Evolutionary conservation across 1,140 invertebrate species (phyloP), one percentile per base, ranked within the genome.

Genomic region (Dreissena polymorpha): DNA sequence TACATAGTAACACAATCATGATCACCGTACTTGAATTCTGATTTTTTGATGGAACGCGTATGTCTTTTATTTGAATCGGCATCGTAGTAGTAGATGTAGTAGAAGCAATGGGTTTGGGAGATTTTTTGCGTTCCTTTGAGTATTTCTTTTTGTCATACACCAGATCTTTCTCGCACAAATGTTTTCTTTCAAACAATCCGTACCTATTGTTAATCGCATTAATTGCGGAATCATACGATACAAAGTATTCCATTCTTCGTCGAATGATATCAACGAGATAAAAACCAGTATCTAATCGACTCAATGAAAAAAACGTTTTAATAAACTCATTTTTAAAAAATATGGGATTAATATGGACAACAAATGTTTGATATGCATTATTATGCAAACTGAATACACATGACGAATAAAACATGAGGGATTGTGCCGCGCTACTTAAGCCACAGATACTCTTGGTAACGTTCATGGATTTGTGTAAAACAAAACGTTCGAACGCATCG

Each of bases 251-350:
- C 67, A 69, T 29, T 29, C 27, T 69, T 29, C 67, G 18, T 69
- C 67, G 29, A 18, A 69, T 29, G 10, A 69, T 49, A 29, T 69
- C 67, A 29, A 69, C 67, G 27, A 49, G 27, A 29, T 69, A 69
- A 69, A 29, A 69, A 21, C 67, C 67, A 18, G 21, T 29, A 18
- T 69, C n/a, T 14, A 16, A 14, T 29, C 67, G 27, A 29, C 29
- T 69, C 10, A 29, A 14, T 49, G 50, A 69, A 29, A 69, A 29
- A 18, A 49, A 10, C 14, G 67, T 27, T 29, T 16, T 12, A 18
- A 49, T 18, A 49, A 27, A 49, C 14, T 8, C 18, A 49, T 10
- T 27, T 18, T 29, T n/a, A 14, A 69, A 25, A 8, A 29, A 27
- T 8, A 13, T 29, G 7, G 25, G 18, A 29, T 69, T 29, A 10